phyloP scores from a whole-genome alignment of 2,113 vertebrate genomes.

The Tenrec ecaudatus region DNA sequence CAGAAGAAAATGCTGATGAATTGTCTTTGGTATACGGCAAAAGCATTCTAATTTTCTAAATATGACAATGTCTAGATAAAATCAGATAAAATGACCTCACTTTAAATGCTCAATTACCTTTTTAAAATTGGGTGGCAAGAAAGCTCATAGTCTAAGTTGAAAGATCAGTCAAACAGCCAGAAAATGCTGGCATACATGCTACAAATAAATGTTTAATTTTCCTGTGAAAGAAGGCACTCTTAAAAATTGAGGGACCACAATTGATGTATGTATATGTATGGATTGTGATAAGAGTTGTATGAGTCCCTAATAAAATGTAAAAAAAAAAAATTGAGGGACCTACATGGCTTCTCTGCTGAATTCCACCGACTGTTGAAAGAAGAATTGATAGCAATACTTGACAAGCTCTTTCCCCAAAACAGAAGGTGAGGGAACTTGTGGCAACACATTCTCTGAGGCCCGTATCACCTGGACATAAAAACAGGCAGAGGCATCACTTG shows the following conservation, averaged over 20 bases:
- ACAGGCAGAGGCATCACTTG: too few relatives aligned
- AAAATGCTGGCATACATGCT: not conserved
- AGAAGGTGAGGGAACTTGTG: not conserved
- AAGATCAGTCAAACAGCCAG: not conserved
- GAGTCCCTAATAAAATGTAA: too few relatives aligned
- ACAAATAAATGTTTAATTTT: not conserved
- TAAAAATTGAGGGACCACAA: too few relatives aligned
- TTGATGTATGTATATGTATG: too few relatives aligned
- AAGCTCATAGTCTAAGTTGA: not conserved
- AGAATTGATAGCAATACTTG: not conserved
- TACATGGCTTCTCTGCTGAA: not conserved
- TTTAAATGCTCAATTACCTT: not conserved
- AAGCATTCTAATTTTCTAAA: not conserved
- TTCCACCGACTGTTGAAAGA: not conserved
- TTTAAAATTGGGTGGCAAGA: not conserved
- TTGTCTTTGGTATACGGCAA: not conserved
- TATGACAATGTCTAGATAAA: not conserved
- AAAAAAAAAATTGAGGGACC: too few relatives aligned
- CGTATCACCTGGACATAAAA: too few relatives aligned
- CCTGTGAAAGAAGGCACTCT: not conserved
- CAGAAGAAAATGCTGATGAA: not conserved
- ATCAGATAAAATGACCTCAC: not conserved
- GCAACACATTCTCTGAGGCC: not conserved
- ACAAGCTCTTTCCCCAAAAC: not conserved
- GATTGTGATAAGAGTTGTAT: too few relatives aligned